Base-by-base conservation (phyloP, 2,113 vertebrate species). In the Tetraodon nigroviridis region DNA sequence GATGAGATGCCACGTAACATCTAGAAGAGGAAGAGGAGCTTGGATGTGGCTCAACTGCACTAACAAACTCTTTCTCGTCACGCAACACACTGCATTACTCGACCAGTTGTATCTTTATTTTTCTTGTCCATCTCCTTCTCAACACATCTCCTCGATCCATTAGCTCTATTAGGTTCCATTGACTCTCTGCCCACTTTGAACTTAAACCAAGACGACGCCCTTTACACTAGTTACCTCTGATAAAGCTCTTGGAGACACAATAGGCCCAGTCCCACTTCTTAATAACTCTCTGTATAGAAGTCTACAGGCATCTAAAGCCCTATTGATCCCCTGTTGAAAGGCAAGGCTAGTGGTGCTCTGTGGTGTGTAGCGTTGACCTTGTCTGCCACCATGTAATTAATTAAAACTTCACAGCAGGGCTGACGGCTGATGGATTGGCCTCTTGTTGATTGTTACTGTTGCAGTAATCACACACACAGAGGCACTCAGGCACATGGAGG, bases 311-410 rank as follows among this genome's bases (percentile, higher is more conserved):
- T 42, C 61, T 80, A 81, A 80, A 85, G 75, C 64, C 74, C 81
- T 85, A 87, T 88, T 86, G 89, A 87, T 89, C 81, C 69, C 80
- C 83, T 65, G 80, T 29, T 64, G 85, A 66, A 77, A 71, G 61
- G 49, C 64, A 7, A 76, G 74, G 64, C 81, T 24, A 59, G 71
- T 67, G 58, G 76, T 71, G 69, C 79, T 54, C 70, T 49, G 68
- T 41, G 66, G 62, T 58, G 76, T 69, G 77, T 67, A 68, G 75
- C 16, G 61, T 42, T 88, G 86, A 87, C 88, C 84, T 89, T 85
- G 86, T 84, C 87, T 85, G 64, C 61, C 75, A 77, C 71, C 61
- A 29, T 81, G 82, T 87, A 89, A 89, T 87, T 87, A 89, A 89
- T 90, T 88, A 88, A 87, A 88, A 86, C 81, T 83, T 89, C 81